Base-by-base conservation (phyloP, 1,140 invertebrate genomes). In the Psix sp. region DNA sequence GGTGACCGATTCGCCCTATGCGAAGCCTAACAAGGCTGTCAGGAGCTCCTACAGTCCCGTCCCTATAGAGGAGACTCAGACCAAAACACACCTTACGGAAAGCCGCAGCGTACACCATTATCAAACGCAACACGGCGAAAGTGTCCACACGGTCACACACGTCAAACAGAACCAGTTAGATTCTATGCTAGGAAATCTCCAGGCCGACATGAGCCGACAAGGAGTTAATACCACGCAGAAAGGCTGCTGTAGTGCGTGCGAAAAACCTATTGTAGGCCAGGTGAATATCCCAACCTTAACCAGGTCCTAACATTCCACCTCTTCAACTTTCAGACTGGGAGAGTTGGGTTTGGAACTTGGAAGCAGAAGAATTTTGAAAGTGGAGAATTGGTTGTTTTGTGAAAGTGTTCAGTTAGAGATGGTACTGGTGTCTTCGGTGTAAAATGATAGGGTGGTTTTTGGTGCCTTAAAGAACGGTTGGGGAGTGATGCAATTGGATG, bases 241-340 rank as follows among this genome's bases (percentile, higher is more conserved):
- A 89, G 98, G 98, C 77, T 97, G 96, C 88, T 99, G 98, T 92
- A 96, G 92, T 82, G 96, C 96, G 49, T 99, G 97, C 90, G 95
- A 97, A 84, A 98, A 99, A 82, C 96, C 97, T 11, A 98, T 99
- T 86, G 96, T 99, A 26, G 98, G 98, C 73, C 96, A 98, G 91
- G 95, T 96, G 83, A 80, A n/a, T 77, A 11, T 1, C n/a, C 11
- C 3, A 33, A 11, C 5, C 33, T 13, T 35, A 24, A 4, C 13
- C 10, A 3, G 5, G 5, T 6, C 29, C n/a, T 11, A 5, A 4
- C 10, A n/a, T 11, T 10, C 5, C 20, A 13, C 11, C 24, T 21
- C 26, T 15, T 38, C 46, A 11, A 36, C 16, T 6, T 1, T 9
- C 1, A 7, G 1, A 13, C 42, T 1, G 9, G 18, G 15, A 1